Base-by-base conservation (phyloP, 2,113 vertebrate genomes). In the Albula glossodonta region DNA sequence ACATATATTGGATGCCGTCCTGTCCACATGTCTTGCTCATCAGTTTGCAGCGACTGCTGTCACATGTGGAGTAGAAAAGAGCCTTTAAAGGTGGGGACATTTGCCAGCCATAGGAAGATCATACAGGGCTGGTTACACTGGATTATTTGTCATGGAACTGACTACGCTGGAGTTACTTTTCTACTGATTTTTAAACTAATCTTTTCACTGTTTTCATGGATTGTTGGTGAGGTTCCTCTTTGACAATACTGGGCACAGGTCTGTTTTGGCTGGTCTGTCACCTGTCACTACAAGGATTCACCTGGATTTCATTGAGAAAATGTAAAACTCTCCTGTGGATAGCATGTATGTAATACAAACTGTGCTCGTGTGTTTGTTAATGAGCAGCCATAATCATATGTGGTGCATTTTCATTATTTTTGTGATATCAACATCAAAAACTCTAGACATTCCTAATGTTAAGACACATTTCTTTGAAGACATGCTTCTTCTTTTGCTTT, bases 1-100 rank as follows among this genome's bases (percentile, higher is more conserved):
- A 90, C 92, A 95, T 94, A 95, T 93, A 95, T 93, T 94, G 89
- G 93, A 93, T 91, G 87, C 90, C 91, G 89, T 51, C 79, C 41
- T 57, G 87, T 85, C 81, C 83, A 88, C 84, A 15, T 63, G 7
- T 56, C 90, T 53, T 56, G 87, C 74, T 78, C 86, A 88, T 86
- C 81, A 86, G 91, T 80, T 83, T 90, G 80, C 2, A 22, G 13
- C 31, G 22, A 74, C 22, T 74, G 87, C 50, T 60, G 85, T 86
- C 88, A 84, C 89, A 91, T 41, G 31, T 92, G 88, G 89, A 91
- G 86, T 49, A 82, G 60, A 7, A 12, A 78, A 80, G 78, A 83
- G 22, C n/a, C 49, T 31, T 11, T 19, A 78, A n/a, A n/a, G 78
- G 11, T 51, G 2, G 70, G 31, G 70, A 51, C 31, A 22, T 51